Percentiles rank a stretch among this genome's conserved stretches.
phyloP scores from a whole-genome alignment of 2,888 invertebrate species.

The Omphaloscelis lunosa region DNA sequence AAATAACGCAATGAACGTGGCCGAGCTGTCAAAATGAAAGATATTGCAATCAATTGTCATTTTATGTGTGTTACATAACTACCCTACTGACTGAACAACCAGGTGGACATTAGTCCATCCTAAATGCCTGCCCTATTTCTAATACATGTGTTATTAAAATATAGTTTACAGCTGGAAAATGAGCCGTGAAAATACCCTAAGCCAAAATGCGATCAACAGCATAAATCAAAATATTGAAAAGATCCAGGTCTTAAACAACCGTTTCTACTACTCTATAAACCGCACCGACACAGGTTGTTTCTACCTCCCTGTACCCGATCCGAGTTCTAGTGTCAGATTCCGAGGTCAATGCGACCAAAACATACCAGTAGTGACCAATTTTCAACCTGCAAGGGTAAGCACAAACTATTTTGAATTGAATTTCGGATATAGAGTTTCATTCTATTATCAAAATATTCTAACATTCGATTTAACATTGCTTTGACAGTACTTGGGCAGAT shows the following conservation, averaged over 20 bases:
- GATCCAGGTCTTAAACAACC: conserved; percentile 68
- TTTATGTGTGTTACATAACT: no score
- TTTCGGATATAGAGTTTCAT: neutral
- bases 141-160: conserved; percentile 6
- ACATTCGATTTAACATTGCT: neutral
- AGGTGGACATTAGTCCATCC: neutral
- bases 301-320: conserved; percentile 69
- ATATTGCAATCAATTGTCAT: no score
- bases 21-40: no score
- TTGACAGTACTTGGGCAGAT: conserved; percentile 77
- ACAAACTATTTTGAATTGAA: neutral
- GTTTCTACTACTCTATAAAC: conserved; percentile 68
- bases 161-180: conserved; percentile 84
- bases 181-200: conserved; percentile 63
- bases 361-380: conserved; percentile 48
- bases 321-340: conserved; percentile 63
- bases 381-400: conserved; percentile 43
- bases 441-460: neutral
- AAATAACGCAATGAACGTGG: no score
- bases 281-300: conserved; percentile 73
- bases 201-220: conserved; percentile 47
- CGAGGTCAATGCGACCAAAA: conserved; percentile 65
- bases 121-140: neutral
- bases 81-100: neutral
- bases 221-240: conserved; percentile 62